Conservation (phyloP, 2,113 vertebrate species). For the Poecilia latipinna region DNA sequence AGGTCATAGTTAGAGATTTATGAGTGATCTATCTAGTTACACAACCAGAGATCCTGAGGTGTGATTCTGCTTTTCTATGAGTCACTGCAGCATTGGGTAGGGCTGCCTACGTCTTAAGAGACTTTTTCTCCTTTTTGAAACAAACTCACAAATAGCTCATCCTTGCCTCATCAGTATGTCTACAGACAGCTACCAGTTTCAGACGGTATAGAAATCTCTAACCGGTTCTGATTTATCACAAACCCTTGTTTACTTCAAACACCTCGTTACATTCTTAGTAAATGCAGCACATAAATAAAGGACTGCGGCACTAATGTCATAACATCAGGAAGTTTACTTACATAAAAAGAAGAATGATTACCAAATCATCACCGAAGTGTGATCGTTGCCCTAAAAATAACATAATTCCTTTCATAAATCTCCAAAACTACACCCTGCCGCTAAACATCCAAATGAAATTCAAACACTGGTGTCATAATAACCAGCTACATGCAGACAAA, state of each 20-base stretch:
- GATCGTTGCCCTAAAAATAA: slow-evolving; percentile 5
- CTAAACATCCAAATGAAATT: slow-evolving; percentile 10
- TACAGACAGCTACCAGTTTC: not conserved
- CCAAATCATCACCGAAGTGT: not conserved
- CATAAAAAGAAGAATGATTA: not conserved
- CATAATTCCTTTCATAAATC: not conserved
- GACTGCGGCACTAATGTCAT: not conserved
- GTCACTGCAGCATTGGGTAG: slow-evolving; percentile 11
- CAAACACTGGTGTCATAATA: not conserved
- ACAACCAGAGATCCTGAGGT: not conserved
- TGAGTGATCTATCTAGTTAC: not conserved
- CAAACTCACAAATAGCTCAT: too few species aligned
- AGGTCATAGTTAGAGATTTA: slow-evolving; percentile 5
- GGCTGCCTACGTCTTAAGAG: not conserved
- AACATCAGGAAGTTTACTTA: not conserved
- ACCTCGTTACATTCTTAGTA: not conserved
- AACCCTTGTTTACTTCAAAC: not conserved
- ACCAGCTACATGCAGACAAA: not conserved
- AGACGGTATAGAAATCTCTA: not conserved
- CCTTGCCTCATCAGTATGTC: too few species aligned
- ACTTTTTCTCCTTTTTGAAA: not conserved
- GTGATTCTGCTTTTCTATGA: slow-evolving; percentile 23
- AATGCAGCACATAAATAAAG: not conserved
- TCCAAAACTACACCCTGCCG: slow-evolving; percentile 3
- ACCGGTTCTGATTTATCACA: not conserved